A percentile compares a stretch with the other conserved stretches of the same genome.
Evolutionary conservation across 2,113 vertebrate species (phyloP).

Genomic region (Trematocara unimaculatum): DNA sequence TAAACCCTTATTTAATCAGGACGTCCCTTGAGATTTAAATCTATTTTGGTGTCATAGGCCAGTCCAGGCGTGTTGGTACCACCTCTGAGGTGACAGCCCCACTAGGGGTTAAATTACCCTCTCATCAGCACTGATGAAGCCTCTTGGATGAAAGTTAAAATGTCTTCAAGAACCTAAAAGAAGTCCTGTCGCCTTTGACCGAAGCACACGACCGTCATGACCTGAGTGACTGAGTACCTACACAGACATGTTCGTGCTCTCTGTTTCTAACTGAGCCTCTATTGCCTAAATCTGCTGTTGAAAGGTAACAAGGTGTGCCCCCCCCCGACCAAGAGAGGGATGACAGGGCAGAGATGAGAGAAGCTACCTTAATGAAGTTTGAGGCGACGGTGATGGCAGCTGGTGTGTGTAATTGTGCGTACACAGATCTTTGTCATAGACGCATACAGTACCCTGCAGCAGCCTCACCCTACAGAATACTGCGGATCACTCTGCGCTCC

Average conservation of each 20-base stretch:
- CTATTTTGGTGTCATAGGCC: neutral
- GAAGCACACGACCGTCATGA: rapidly evolving
- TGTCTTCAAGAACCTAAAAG: neutral
- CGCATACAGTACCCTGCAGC: conserved; percentile 9
- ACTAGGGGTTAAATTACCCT: rapidly evolving
- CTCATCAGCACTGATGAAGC: neutral
- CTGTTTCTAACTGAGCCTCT: neutral
- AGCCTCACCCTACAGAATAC: conserved; percentile 11
- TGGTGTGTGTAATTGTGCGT: conserved; percentile 30
- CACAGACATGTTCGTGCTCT: neutral
- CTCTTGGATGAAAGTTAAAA: neutral
- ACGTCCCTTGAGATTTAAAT: neutral
- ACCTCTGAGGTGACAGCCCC: neutral
- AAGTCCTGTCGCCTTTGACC: neutral
- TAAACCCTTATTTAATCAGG: neutral
- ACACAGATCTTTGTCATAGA: conserved; percentile 7
- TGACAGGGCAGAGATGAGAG: conserved; percentile 13
- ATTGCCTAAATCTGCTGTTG: neutral
- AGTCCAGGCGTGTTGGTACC: neutral
- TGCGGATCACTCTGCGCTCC: neutral
- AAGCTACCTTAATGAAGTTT: conserved; percentile 36
- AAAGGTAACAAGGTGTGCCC: neutral
- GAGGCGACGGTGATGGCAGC: conserved; percentile 26
- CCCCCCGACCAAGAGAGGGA: neutral
- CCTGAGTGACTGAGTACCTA: neutral